Percentiles rank a stretch among this genome's conserved stretches.
Conservation (phyloP, 1,140 invertebrate species). For the Magallana angulata region DNA sequence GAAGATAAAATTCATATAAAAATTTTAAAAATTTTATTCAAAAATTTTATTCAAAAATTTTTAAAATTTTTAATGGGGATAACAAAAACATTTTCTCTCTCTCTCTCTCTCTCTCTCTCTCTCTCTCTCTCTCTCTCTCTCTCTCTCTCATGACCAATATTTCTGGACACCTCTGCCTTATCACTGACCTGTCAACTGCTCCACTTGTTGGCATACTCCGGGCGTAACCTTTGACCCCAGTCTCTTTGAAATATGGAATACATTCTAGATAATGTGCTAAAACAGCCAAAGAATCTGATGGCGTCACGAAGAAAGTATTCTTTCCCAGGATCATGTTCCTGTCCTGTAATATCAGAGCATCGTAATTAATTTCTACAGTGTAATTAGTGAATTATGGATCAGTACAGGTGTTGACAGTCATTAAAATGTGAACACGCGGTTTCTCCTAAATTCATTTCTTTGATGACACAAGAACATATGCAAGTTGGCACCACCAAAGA, state of each 20-base stretch:
- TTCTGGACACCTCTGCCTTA: constrained; percentile 4
- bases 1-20: neutral
- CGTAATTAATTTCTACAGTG: neutral
- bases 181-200: constrained; percentile 90
- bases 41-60: neutral
- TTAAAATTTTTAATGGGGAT: neutral
- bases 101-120: neutral
- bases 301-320: constrained; percentile 95
- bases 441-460: too few species aligned
- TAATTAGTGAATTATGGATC: too few species aligned
- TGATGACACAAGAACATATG: too few species aligned
- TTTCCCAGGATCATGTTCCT: constrained; percentile 98
- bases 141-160: neutral
- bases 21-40: too few species aligned
- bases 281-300: constrained; percentile 97
- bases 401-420: too few species aligned
- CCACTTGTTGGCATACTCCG: constrained; percentile 99
- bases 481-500: too few species aligned
- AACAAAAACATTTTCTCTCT: neutral
- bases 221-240: constrained; percentile 91
- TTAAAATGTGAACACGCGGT: too few species aligned
- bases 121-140: neutral
- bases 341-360: constrained; percentile 82
- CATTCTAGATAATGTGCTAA: constrained; percentile 93
- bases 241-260: constrained; percentile 96